These are phyloP conservation scores for Anarrhichthys ocellatus DNA, from an alignment of 2,113 vertebrate genomes.

Conservation along the genomic window DNA sequence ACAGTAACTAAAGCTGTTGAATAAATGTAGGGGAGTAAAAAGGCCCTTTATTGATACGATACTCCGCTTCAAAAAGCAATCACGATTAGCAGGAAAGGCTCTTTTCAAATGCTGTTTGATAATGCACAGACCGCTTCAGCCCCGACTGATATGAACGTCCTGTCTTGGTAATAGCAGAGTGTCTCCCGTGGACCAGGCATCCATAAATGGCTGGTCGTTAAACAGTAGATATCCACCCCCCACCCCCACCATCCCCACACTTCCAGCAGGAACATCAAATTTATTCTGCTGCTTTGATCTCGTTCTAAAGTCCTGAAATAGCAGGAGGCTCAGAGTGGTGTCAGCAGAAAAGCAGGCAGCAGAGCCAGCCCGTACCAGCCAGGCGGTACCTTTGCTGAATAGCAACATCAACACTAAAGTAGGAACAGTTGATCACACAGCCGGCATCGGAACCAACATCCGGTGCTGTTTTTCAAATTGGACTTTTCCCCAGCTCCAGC, in stretches of 20 bases:
- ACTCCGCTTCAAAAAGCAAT: background rate
- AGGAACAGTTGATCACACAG: slow-evolving; percentile 66
- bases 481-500: slow-evolving; percentile 63
- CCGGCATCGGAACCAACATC: slow-evolving; percentile 59
- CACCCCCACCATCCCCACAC: background rate
- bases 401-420: slow-evolving; percentile 67
- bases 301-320: slow-evolving; percentile 67
- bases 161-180: slow-evolving; percentile 37
- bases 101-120: slow-evolving; percentile 13
- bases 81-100: slow-evolving; percentile 4
- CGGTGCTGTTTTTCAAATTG: slow-evolving; percentile 67
- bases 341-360: slow-evolving; percentile 67
- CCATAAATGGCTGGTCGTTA: slow-evolving; percentile 56
- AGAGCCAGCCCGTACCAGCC: slow-evolving; percentile 28
- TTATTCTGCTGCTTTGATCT: slow-evolving; percentile 73
- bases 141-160: slow-evolving; percentile 19
- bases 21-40: background rate
- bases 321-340: slow-evolving; percentile 53
- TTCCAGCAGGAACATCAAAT: slow-evolving; percentile 59
- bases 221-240: slow-evolving; percentile 53
- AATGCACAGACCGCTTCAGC: slow-evolving; percentile 11
- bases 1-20: background rate
- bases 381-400: slow-evolving; percentile 37
- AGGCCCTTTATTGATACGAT: background rate
- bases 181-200: slow-evolving; percentile 51